A percentile compares a stretch with the other conserved stretches of the same genome.
Conservation (phyloP, 2,797 vertebrate species). For the Falco concolor region DNA sequence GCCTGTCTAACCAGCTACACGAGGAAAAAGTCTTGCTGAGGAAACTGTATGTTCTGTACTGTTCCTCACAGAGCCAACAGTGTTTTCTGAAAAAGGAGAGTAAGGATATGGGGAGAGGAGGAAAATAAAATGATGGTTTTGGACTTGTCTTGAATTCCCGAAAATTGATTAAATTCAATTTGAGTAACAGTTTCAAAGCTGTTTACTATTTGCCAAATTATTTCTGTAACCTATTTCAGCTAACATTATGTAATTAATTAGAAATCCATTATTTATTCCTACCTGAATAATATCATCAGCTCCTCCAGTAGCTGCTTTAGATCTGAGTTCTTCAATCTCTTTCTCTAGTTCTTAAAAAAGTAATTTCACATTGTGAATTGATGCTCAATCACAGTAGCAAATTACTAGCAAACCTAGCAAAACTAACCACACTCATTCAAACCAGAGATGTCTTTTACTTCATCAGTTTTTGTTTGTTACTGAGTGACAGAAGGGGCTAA, state of each 20-base stretch:
- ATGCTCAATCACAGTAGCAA: not conserved
- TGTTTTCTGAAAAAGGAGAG: not conserved
- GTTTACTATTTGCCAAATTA: not conserved
- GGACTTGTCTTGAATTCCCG: not conserved
- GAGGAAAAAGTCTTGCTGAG: not conserved
- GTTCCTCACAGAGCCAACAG: not conserved
- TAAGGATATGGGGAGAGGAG: rapidly evolving
- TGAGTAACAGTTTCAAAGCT: not conserved
- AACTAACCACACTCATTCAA: not conserved
- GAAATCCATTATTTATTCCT: not conserved
- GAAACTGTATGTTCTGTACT: not conserved
- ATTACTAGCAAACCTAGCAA: not conserved
- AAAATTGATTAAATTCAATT: not conserved
- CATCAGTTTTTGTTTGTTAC: not conserved
- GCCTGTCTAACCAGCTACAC: not conserved
- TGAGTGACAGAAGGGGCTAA: not conserved
- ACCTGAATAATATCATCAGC: constrained; percentile 88
- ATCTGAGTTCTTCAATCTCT: constrained; percentile 82
- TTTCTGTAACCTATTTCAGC: not conserved
- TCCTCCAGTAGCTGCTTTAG: constrained; percentile 69
- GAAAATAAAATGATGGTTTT: not conserved
- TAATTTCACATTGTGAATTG: not conserved
- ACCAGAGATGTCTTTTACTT: not conserved
- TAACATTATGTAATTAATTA: not conserved
- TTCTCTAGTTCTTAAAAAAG: constrained; percentile 85